Evolutionary conservation across 2,888 invertebrate genomes (phyloP), one percentile per base, ranked within the genome.

Genomic region (Drosophila kanekoi): DNA sequence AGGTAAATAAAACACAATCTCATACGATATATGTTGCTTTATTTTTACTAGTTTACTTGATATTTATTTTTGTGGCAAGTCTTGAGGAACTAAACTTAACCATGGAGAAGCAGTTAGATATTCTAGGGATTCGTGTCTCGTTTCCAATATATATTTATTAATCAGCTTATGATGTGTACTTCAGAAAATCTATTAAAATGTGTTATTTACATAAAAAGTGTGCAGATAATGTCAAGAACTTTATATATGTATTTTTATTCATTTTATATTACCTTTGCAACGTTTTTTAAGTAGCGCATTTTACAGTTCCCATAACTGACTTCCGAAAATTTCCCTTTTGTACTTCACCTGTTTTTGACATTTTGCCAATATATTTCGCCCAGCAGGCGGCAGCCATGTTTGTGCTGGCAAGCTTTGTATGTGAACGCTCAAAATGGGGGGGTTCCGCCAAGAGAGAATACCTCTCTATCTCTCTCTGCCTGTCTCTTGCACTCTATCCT

Each of bases 271-370:
- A 16, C 9, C 16, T 16, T 41, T 41, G 3, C 4, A 11, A 40
- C 1, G 28, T 16, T 40, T 4, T 40, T 9, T 11, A 0, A n/a
- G 69, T 53, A 82, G 81, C 1, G 69, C 35, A 69, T 23, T 40
- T 1, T 1, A 1, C 1, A 10, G 44, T 44, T 61, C 4, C 2
- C 1, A 11, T 45, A 45, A n/a, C 74, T 54, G 14, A 56, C 23
- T 40, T 49, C 23, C 11, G 13, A 28, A 3, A 5, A 20, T 40
- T 4, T 14, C 10, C 20, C 13, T 51, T 67, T 57, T 18, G 20
- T 52, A 44, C 66, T 66, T 82, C 89, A 90, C 89, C 90, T 90
- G 90, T 82, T 89, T 81, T 60, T 89, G 90, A 90, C 89, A 84
- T 62, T 77, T 81, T 81, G 72, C 72, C 78, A 77, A 80, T 85